These are phyloP conservation scores for Asobara japonica DNA, from an alignment of 1,140 invertebrate species.

Conservation along the genomic window DNA sequence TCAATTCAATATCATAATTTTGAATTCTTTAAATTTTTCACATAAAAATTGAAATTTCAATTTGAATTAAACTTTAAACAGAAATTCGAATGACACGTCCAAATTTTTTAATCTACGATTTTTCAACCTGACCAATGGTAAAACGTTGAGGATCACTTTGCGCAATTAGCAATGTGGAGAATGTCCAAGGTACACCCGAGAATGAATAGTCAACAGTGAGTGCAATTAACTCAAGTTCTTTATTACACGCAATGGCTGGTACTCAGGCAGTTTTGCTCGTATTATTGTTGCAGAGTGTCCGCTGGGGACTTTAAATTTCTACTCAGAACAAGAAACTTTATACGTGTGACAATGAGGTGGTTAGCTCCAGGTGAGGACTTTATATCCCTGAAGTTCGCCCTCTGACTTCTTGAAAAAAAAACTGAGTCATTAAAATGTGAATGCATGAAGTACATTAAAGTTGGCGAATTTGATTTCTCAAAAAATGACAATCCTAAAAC, in stretches of 20 bases:
- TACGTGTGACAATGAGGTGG: neutral
- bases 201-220: constrained; percentile 3
- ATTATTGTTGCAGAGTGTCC: neutral
- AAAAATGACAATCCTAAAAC: no score
- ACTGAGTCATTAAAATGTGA: no score
- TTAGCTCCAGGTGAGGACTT: neutral
- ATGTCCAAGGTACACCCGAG: neutral
- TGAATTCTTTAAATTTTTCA: no score
- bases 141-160: no score
- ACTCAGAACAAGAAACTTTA: neutral
- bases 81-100: no score
- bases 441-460: no score
- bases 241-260: neutral
- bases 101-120: no score
- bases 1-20: no score
- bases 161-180: neutral
- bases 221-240: constrained; percentile 4
- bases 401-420: neutral
- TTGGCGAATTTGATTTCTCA: no score
- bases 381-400: neutral
- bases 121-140: no score
- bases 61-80: no score
- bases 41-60: no score
- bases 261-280: neutral
- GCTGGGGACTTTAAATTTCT: constrained; percentile 1